Evolutionary conservation across 2,797 vertebrate genomes (phyloP).

Genomic region (Masticophis lateralis): DNA sequence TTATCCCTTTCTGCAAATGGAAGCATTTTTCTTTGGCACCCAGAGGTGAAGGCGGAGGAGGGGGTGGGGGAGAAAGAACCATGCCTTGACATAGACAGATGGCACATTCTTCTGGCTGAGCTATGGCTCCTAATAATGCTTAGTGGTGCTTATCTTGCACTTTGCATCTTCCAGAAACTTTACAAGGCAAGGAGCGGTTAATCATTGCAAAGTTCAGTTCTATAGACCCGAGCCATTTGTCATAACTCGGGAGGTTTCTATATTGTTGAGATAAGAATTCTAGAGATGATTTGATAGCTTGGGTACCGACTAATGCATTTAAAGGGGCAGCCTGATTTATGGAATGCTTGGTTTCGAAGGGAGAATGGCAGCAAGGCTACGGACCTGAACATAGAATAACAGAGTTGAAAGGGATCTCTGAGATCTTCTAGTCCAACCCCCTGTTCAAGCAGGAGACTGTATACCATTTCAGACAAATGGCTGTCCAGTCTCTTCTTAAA

Average conservation of each 20-base stretch:
- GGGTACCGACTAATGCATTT: neutral
- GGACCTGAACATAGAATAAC: neutral
- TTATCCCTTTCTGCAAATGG: neutral
- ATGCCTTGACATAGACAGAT: slow-evolving; percentile 17
- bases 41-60: neutral
- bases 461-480: too few relatives aligned
- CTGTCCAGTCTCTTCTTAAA: too few relatives aligned
- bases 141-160: slow-evolving; percentile 25
- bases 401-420: neutral
- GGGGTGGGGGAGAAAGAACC: neutral
- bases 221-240: neutral
- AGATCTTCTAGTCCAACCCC: neutral
- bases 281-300: neutral
- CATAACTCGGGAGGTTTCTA: neutral
- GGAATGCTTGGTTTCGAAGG: neutral
- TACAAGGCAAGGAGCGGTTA: slow-evolving; percentile 6
- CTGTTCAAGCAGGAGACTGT: neutral
- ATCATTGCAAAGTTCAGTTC: slow-evolving; percentile 17
- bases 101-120: slow-evolving; percentile 6
- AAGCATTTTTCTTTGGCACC: neutral
- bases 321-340: neutral
- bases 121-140: slow-evolving; percentile 19
- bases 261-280: neutral
- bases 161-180: slow-evolving; percentile 24
- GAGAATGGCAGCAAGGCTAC: neutral